A percentile compares a stretch with the other conserved stretches of the same genome.
These are phyloP conservation scores for Casuarius casuarius DNA, from an alignment of 2,113 vertebrate species.

Conservation along the genomic window DNA sequence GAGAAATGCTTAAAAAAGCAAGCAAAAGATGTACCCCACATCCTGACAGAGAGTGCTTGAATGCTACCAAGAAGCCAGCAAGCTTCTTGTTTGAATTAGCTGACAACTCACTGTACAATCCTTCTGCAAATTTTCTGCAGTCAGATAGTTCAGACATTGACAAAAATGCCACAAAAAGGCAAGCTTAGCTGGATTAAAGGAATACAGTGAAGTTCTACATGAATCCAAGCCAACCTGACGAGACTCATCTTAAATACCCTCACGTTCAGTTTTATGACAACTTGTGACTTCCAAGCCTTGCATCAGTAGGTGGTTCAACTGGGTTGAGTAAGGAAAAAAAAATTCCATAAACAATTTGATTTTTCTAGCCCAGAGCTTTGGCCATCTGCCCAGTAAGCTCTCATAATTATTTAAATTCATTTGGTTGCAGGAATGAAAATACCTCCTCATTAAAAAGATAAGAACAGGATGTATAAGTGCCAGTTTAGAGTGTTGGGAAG, in stretches of 20 bases:
- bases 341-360: neutral
- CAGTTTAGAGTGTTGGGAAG: neutral
- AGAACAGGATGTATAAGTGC: neutral
- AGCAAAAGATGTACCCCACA: neutral
- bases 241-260: constrained; percentile 6
- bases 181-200: neutral
- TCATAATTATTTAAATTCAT: constrained; percentile 45
- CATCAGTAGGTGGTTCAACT: constrained; percentile 16
- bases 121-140: neutral
- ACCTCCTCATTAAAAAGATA: constrained; percentile 30
- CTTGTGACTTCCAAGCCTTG: neutral
- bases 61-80: neutral
- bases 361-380: constrained; percentile 44
- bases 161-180: neutral
- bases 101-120: neutral
- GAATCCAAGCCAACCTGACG: neutral
- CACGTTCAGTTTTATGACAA: constrained; percentile 11
- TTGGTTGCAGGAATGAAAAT: constrained; percentile 13
- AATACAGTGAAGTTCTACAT: neutral
- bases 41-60: neutral
- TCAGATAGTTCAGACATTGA: neutral
- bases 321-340: constrained; percentile 11
- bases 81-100: neutral
- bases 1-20: neutral
- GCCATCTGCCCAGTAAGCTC: neutral